These are phyloP conservation scores for Australoheros scitulus DNA, from an alignment of 2,113 vertebrate species.

Conservation along the genomic window DNA sequence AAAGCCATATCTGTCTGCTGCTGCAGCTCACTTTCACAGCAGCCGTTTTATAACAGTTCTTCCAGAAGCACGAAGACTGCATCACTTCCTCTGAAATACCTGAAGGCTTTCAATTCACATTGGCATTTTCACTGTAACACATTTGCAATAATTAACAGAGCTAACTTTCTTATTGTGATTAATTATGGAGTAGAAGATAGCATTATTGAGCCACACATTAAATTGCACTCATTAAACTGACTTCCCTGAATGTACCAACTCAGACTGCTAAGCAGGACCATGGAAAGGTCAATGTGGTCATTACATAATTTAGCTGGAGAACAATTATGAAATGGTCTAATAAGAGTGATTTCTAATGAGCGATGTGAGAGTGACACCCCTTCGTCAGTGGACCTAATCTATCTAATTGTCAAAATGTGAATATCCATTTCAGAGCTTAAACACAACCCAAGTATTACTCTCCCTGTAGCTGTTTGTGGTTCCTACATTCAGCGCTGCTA, in stretches of 20 bases:
- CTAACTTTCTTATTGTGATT: slow-evolving; percentile 72
- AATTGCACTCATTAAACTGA: slow-evolving; percentile 64
- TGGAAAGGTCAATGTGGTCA: slow-evolving; percentile 69
- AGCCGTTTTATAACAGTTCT: slow-evolving; percentile 40
- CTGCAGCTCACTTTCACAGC: not conserved
- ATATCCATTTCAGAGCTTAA: slow-evolving; percentile 22
- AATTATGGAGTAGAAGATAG: slow-evolving; percentile 65
- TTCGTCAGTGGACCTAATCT: slow-evolving; percentile 34
- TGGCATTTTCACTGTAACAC: slow-evolving; percentile 67
- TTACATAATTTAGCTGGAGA: slow-evolving; percentile 65
- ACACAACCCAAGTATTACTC: not conserved
- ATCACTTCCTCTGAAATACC: slow-evolving; percentile 44
- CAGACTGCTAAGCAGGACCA: slow-evolving; percentile 50
- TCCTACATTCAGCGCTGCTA: not conserved
- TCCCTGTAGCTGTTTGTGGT: slow-evolving; percentile 2
- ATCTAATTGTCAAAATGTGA: slow-evolving; percentile 39
- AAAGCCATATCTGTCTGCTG: slow-evolving; percentile 28
- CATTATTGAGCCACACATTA: slow-evolving; percentile 65
- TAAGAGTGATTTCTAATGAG: slow-evolving; percentile 62
- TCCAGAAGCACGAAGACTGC: slow-evolving; percentile 29
- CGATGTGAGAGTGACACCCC: slow-evolving; percentile 28
- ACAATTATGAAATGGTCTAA: slow-evolving; percentile 64
- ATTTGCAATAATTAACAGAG: slow-evolving; percentile 74
- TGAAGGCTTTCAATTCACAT: slow-evolving; percentile 43
- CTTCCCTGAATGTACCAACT: slow-evolving; percentile 52